Evolutionary conservation across 2,888 invertebrate genomes (phyloP).

Genomic region (Lamellibrachia satsuma): DNA sequence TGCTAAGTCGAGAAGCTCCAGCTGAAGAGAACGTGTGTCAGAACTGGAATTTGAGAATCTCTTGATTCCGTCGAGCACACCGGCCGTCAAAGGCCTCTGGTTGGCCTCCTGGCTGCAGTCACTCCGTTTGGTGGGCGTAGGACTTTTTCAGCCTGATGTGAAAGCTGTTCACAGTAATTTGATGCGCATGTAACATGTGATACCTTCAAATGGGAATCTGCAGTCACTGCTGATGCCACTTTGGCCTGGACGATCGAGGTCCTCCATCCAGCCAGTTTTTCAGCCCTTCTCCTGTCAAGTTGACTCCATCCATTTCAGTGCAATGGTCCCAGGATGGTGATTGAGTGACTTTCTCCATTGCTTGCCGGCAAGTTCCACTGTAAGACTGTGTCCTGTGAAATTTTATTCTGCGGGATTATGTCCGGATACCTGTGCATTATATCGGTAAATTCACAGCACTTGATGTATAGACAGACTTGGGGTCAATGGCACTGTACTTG

Average conservation of each 20-base stretch:
- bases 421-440: too few species aligned
- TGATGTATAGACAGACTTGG: too few species aligned
- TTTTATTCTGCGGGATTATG: too few species aligned
- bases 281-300: slow-evolving; percentile 8
- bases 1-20: slow-evolving; percentile 20
- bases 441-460: too few species aligned
- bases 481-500: too few species aligned
- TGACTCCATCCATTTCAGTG: not conserved
- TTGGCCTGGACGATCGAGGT: not conserved
- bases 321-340: not conserved
- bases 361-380: not conserved
- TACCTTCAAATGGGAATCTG: not conserved
- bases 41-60: slow-evolving; percentile 29
- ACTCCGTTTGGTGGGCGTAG: not conserved
- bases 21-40: not conserved
- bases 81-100: slow-evolving; percentile 26
- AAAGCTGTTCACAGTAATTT: not conserved
- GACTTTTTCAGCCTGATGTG: not conserved
- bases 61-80: slow-evolving; percentile 29
- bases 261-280: too few species aligned
- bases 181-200: slow-evolving; percentile 1
- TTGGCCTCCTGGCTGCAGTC: not conserved
- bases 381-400: too few species aligned
- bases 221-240: not conserved
- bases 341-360: not conserved